These are phyloP conservation scores for Linurgus olivaceus DNA, from an alignment of 2,797 vertebrate species.

Conservation along the genomic window DNA sequence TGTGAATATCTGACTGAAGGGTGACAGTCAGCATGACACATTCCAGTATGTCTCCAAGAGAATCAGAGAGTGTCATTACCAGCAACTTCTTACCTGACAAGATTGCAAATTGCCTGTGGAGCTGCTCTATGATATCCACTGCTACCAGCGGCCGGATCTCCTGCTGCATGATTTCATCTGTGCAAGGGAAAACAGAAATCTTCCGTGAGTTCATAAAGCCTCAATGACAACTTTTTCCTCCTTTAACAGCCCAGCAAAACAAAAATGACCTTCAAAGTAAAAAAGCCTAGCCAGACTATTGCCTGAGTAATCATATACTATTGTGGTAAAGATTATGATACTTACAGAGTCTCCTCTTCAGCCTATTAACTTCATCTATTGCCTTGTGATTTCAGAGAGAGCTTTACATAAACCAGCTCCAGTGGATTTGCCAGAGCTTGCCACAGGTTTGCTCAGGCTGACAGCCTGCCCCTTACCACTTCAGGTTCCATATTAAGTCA, in stretches of 20 bases:
- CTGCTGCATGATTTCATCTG: constrained; percentile 99
- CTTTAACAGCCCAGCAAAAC: neutral
- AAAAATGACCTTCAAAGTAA: constrained; percentile 8
- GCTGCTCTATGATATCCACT: constrained; percentile 93
- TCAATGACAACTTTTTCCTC: neutral
- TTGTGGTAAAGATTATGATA: neutral
- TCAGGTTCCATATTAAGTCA: neutral
- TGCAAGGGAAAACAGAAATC: constrained; percentile 51
- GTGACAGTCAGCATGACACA: neutral
- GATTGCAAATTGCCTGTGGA: constrained; percentile 92
- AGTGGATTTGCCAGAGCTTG: neutral
- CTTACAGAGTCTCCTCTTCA: neutral
- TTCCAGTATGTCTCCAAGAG: neutral
- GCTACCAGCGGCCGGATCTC: constrained; percentile 93
- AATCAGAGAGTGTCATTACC: neutral
- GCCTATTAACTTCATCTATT: neutral
- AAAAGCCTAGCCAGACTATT: neutral
- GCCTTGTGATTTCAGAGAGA: neutral
- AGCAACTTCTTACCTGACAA: constrained; percentile 85
- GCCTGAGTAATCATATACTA: neutral
- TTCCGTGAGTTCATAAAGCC: neutral
- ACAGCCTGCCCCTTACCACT: neutral
- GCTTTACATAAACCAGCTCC: neutral
- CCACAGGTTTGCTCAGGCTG: neutral
- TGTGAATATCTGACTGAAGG: neutral